These are phyloP conservation scores for Alethe castanea DNA, from an alignment of 2,113 vertebrate species.

Conservation along the genomic window DNA sequence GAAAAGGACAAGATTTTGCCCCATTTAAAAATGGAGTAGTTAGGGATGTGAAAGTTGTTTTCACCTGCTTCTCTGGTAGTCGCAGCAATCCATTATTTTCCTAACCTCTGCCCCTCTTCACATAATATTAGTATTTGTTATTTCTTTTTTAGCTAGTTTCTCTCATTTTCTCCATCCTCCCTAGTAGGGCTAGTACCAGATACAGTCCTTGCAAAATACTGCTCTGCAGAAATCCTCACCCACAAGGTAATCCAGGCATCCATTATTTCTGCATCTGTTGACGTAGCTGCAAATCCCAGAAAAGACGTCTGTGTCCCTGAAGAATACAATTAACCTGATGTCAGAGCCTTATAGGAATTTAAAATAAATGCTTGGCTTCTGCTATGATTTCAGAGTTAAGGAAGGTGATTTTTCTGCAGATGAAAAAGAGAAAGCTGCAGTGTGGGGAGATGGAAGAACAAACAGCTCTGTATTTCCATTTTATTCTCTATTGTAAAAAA, in stretches of 20 bases:
- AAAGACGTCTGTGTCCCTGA: neutral
- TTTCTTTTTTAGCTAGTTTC: neutral
- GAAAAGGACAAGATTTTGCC: neutral
- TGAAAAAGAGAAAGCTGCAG: neutral
- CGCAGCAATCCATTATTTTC: neutral
- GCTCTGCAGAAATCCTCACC: neutral
- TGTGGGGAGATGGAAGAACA: neutral
- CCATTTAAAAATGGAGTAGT: neutral
- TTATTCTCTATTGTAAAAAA: constrained; percentile 12
- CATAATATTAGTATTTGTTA: neutral
- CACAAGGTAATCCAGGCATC: neutral
- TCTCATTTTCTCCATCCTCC: neutral
- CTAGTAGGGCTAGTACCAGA: neutral
- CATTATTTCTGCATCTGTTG: neutral
- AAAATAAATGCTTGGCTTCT: constrained; percentile 2
- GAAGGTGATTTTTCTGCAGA: neutral
- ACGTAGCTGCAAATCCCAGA: neutral
- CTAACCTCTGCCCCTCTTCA: neutral
- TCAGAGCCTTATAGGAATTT: neutral
- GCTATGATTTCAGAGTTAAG: neutral
- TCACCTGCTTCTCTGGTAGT: neutral
- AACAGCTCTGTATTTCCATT: constrained; percentile 2
- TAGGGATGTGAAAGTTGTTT: neutral
- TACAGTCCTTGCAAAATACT: neutral
- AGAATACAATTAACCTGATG: neutral